These are phyloP conservation scores for Phortica variegata DNA, from an alignment of 1,140 invertebrate genomes.

Conservation along the genomic window DNA sequence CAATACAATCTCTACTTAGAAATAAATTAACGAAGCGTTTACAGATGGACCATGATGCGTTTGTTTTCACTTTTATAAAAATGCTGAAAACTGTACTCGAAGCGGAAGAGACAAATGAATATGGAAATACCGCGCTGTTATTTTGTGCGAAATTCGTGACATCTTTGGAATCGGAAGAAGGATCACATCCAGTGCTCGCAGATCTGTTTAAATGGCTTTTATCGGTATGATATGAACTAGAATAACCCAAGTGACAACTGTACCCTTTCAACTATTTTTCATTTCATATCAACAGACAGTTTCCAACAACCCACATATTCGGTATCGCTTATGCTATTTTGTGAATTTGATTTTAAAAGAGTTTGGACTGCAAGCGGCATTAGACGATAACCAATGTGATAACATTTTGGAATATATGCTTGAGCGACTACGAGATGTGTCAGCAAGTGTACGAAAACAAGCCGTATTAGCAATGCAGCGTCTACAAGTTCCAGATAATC, in stretches of 20 bases:
- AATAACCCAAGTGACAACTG: slow-evolving; percentile 29
- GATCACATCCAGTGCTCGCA: slow-evolving; percentile 60
- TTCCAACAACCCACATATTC: slow-evolving; percentile 58
- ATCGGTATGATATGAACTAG: slow-evolving; percentile 52
- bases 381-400: slow-evolving; percentile 76
- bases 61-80: slow-evolving; percentile 60
- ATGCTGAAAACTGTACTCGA: slow-evolving; percentile 61
- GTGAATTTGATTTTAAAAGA: slow-evolving; percentile 72
- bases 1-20: neutral
- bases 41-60: slow-evolving; percentile 59
- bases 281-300: slow-evolving; percentile 26
- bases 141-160: slow-evolving; percentile 68
- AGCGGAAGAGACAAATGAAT: slow-evolving; percentile 65
- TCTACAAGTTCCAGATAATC: slow-evolving; percentile 76
- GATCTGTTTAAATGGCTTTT: slow-evolving; percentile 60
- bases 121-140: slow-evolving; percentile 65
- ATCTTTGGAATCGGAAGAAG: slow-evolving; percentile 59
- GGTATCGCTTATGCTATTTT: slow-evolving; percentile 74
- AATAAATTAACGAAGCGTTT: neutral
- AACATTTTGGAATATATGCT: slow-evolving; percentile 71
- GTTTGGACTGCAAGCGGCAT: slow-evolving; percentile 72
- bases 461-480: slow-evolving; percentile 77
- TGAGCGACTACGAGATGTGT: slow-evolving; percentile 61
- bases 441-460: slow-evolving; percentile 71
- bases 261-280: slow-evolving; percentile 15